A percentile compares a stretch with the other conserved stretches of the same genome.
phyloP scores from a whole-genome alignment of 2,113 vertebrate species.

The Osmerus eperlanus region DNA sequence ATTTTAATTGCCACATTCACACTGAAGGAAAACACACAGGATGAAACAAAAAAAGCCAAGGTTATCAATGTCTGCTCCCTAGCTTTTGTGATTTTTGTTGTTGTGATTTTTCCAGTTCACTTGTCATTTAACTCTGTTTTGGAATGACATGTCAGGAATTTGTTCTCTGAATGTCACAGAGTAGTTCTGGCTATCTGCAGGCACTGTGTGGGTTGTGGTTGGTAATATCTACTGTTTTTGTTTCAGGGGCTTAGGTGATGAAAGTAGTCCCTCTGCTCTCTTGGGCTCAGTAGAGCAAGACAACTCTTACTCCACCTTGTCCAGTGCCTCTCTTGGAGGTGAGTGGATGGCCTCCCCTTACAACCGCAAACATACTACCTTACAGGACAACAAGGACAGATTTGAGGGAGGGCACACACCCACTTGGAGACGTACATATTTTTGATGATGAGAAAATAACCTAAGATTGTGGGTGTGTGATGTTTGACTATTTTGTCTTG shows the following conservation, averaged over 20 bases:
- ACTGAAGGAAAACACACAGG: neutral
- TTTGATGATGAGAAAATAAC: neutral
- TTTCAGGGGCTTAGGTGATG: constrained; percentile 45
- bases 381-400: too few species aligned
- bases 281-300: constrained; percentile 53
- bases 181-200: neutral
- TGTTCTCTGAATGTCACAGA: neutral
- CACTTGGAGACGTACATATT: too few species aligned
- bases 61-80: too few species aligned
- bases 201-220: neutral
- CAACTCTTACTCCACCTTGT: constrained; percentile 56
- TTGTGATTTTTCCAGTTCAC: too few species aligned
- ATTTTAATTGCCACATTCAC: neutral
- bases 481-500: neutral
- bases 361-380: too few species aligned
- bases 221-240: neutral
- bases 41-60: too few species aligned
- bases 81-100: too few species aligned
- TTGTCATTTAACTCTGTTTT: too few species aligned
- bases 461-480: neutral
- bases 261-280: constrained; percentile 40
- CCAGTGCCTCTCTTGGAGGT: constrained; percentile 57
- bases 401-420: too few species aligned
- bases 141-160: too few species aligned
- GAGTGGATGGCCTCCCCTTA: neutral